Evolutionary conservation across 1,140 invertebrate genomes (phyloP).

Genomic region (Sarcophaga peregrina): DNA sequence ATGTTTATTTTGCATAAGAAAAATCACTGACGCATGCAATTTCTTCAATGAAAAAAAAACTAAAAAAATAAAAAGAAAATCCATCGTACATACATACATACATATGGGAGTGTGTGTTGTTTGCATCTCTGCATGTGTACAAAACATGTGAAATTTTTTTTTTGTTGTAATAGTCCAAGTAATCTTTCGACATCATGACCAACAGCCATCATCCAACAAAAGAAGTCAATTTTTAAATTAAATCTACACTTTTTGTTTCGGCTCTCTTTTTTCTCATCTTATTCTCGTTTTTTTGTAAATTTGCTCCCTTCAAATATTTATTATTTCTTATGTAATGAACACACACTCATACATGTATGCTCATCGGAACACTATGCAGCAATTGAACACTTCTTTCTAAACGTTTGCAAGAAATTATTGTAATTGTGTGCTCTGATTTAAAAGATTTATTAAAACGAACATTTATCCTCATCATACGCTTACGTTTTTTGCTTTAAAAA

Average conservation of each 20-base stretch:
- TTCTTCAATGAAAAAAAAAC: slow-evolving; percentile 26
- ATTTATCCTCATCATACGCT: no score
- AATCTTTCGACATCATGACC: slow-evolving; percentile 33
- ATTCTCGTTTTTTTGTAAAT: neutral
- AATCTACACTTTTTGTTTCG: slow-evolving; percentile 28
- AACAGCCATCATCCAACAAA: slow-evolving; percentile 32
- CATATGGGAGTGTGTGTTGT: neutral
- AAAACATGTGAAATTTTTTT: neutral
- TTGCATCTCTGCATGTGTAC: neutral
- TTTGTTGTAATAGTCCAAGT: neutral
- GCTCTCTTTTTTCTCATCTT: no score
- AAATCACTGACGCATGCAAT: slow-evolving; percentile 40
- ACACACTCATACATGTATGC: neutral
- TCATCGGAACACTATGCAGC: neutral
- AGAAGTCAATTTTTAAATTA: slow-evolving; percentile 36
- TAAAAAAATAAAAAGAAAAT: no score
- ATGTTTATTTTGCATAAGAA: slow-evolving; percentile 37
- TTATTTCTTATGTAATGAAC: neutral
- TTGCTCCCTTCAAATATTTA: neutral
- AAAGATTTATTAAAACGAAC: no score
- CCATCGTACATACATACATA: neutral
- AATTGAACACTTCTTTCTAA: neutral
- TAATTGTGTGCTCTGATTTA: neutral
- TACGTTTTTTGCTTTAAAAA: no score
- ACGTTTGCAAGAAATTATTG: neutral